Evolutionary conservation across 2,797 vertebrate species (phyloP).

Genomic region (Alosa sapidissima): DNA sequence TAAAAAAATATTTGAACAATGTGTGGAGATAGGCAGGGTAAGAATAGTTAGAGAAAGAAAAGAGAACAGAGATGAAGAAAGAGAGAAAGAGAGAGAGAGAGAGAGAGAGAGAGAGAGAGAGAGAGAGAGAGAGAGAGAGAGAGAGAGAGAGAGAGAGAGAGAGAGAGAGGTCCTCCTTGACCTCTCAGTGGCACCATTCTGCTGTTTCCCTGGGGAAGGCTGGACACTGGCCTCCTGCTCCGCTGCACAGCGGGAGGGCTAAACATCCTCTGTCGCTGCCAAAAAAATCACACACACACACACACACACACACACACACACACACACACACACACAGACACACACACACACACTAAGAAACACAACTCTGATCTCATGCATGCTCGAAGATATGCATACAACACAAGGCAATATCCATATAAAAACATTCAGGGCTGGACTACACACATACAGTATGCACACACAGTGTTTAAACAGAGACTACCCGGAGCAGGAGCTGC

Average conservation of each 20-base stretch:
- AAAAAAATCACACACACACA: conserved; percentile 40
- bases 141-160: conserved; percentile 9
- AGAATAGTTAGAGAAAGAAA: conserved; percentile 43
- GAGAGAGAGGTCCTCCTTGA: conserved; percentile 69
- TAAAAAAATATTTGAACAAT: not conserved
- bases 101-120: conserved; percentile 10
- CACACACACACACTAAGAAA: conserved; percentile 16
- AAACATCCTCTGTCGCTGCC: conserved; percentile 50
- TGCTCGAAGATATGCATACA: no score
- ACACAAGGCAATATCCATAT: no score
- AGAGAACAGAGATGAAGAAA: conserved; percentile 25
- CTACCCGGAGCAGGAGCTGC: not conserved
- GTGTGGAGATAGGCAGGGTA: not conserved
- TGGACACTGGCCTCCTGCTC: conserved; percentile 68
- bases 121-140: conserved; percentile 55
- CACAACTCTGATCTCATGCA: conserved; percentile 10
- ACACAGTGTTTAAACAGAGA: not conserved
- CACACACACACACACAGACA: conserved; percentile 32
- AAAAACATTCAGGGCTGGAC: no score
- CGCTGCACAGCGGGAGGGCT: conserved; percentile 45
- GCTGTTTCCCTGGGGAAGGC: conserved; percentile 66
- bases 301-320: conserved; percentile 42
- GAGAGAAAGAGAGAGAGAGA: no score
- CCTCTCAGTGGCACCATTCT: conserved; percentile 66
- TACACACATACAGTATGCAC: not conserved